Evolutionary conservation across 2,797 vertebrate species (phyloP).

Genomic region (Myotis daubentonii): DNA sequence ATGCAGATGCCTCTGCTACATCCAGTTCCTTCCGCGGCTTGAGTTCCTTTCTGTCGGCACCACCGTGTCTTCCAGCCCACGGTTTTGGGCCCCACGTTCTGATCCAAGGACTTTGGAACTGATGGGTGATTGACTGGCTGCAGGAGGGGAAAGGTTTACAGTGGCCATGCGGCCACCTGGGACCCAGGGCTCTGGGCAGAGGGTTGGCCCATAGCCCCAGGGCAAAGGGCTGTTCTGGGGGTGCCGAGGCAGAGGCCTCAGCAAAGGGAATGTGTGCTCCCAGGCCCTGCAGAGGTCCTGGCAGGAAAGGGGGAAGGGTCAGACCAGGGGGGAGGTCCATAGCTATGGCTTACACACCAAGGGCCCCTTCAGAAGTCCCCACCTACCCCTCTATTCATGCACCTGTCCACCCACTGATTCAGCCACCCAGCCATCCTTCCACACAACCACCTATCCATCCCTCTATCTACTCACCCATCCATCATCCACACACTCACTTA

Average conservation of each 20-base stretch:
- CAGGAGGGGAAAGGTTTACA: slow-evolving; percentile 38
- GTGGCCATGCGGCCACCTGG: neutral
- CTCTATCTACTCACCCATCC: too few species aligned
- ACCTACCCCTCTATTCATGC: neutral
- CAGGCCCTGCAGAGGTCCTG: neutral
- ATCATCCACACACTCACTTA: too few species aligned
- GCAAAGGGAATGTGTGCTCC: neutral
- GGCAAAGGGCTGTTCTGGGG: neutral
- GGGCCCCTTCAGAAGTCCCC: neutral
- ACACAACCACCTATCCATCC: neutral
- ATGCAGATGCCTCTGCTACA: neutral
- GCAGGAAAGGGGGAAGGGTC: neutral
- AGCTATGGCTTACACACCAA: neutral
- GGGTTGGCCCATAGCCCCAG: neutral
- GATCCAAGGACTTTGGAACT: slow-evolving; percentile 36
- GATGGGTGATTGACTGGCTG: slow-evolving; percentile 45
- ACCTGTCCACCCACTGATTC: neutral
- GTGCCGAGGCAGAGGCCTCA: neutral
- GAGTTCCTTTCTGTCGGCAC: neutral
- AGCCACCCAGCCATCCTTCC: too few species aligned
- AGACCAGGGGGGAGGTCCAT: neutral
- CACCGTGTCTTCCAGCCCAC: neutral
- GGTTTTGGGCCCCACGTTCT: neutral
- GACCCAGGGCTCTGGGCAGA: neutral
- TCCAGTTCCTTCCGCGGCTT: neutral